Percentiles rank a stretch among this genome's conserved stretches.
Evolutionary conservation across 2,797 vertebrate genomes (phyloP).

Genomic region (Distichodus sexfasciatus): DNA sequence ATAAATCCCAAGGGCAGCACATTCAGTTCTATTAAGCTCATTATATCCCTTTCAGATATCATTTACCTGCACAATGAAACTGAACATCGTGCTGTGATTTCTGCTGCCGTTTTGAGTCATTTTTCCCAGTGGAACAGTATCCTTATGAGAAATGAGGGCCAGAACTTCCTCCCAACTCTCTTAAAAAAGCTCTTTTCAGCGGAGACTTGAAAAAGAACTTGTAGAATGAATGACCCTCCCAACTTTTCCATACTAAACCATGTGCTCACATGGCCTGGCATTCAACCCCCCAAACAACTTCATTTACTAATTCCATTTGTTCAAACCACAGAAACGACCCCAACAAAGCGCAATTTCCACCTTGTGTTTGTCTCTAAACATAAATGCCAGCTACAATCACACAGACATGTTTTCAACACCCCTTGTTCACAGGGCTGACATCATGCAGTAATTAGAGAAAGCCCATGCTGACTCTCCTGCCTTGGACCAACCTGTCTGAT

Average conservation of each 20-base stretch:
- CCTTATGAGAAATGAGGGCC: constrained; percentile 36
- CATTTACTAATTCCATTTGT: constrained; percentile 39
- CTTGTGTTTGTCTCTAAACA: constrained; percentile 27
- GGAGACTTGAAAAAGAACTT: constrained; percentile 17
- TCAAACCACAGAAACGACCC: constrained; percentile 25
- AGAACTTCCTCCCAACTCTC: constrained; percentile 30
- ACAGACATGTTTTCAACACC: constrained; percentile 59
- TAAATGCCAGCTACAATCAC: constrained; percentile 45
- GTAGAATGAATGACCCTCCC: constrained; percentile 24
- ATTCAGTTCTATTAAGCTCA: constrained; percentile 37
- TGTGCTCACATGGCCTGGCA: constrained; percentile 20
- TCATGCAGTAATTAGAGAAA: constrained; percentile 79
- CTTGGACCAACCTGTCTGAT: constrained; percentile 95
- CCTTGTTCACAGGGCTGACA: constrained; percentile 65
- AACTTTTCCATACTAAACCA: constrained; percentile 25
- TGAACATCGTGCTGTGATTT: constrained; percentile 16
- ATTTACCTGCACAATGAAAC: constrained; percentile 22
- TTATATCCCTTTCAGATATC: constrained; percentile 16
- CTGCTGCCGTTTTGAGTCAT: constrained; percentile 33
- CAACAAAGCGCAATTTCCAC: constrained; percentile 47
- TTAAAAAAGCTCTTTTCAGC: too few relatives aligned
- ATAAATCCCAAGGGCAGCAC: constrained; percentile 54
- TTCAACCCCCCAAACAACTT: constrained; percentile 25
- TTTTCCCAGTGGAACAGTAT: constrained; percentile 41
- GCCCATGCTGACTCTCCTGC: constrained; percentile 60